Evolutionary conservation across 1,140 invertebrate genomes (phyloP).

Genomic region (Drosophila parabipectinata): DNA sequence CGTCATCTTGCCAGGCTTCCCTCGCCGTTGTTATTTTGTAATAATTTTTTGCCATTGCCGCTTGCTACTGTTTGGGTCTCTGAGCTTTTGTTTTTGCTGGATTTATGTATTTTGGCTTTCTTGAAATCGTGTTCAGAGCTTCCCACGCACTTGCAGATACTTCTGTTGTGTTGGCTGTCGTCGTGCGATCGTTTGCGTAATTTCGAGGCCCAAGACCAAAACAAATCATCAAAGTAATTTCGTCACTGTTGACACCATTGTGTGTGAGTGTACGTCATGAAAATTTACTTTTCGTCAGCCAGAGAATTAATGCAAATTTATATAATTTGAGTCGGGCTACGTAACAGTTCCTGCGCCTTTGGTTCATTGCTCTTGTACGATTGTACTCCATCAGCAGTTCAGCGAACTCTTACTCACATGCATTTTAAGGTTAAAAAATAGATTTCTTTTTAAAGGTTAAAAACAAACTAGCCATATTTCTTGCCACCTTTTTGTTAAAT

Average conservation of each 20-base stretch:
- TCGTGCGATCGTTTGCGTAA: conserved; percentile 75
- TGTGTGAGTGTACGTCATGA: conserved; percentile 44
- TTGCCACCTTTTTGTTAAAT: not conserved
- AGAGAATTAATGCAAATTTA: conserved; percentile 47
- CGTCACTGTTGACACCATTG: conserved; percentile 55
- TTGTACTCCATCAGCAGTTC: not conserved
- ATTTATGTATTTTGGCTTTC: conserved; percentile 19
- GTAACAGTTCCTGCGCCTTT: conserved; percentile 6
- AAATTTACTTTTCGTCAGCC: conserved; percentile 30
- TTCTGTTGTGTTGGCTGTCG: conserved; percentile 40
- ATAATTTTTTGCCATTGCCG: conserved; percentile 40
- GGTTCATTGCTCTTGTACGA: conserved; percentile 9
- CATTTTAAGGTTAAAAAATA: not conserved
- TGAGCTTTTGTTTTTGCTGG: conserved; percentile 39
- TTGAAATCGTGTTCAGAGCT: conserved; percentile 44
- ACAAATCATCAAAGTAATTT: conserved; percentile 59
- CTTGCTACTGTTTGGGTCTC: conserved; percentile 23
- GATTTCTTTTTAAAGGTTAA: not conserved
- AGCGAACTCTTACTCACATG: not conserved
- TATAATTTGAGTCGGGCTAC: conserved; percentile 18
- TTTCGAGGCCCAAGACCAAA: conserved; percentile 42
- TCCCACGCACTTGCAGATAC: conserved; percentile 69
- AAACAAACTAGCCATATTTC: not conserved
- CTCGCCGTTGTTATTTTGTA: conserved; percentile 65
- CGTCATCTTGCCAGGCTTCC: conserved; percentile 49